Evolutionary conservation across 1,140 invertebrate species (phyloP), one percentile per base, ranked within the genome.

Genomic region (Coboldia fuscipes): DNA sequence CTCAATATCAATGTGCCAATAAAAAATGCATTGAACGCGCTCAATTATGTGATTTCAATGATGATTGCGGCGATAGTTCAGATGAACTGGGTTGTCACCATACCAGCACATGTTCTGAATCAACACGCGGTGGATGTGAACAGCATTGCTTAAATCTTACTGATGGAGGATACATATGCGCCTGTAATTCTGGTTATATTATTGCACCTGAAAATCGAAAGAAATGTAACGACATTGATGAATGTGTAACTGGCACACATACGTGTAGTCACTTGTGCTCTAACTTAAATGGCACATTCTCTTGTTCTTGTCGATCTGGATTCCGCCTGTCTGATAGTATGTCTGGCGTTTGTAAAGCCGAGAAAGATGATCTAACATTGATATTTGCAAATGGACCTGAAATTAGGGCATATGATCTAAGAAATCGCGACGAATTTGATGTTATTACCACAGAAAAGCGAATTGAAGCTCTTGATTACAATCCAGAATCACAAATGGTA

Each of bases 1-100:
- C 59, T 2, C 79, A 88, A 52, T 90, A 79, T 47, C 75, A 82
- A 42, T 98, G 94, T 56, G 72, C 76, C 20, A 97, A 96, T 58
- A 75, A 81, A 34, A 77, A 80, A 37, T 98, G 93, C 51, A 72
- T 97, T 30, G 70, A 76, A 19, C 65, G 74, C 17, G 49, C 59
- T 1, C 75, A 76, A 50, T 68, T 93, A 0, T 96, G 89, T 49
- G 83, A 96, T 55, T 55, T 42, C 35, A 41, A 45, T 0, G 48
- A 52, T 36, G 51, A 55, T 21, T 55, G 50, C 43, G 81, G 71
- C 0, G 84, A 90, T 53, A 67, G 65, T 18, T 85, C 81, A 5
- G 89, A 94, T 52, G 89, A 94, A 60, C 59, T 74, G 32, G 88
- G 88, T 27, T 96, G 89, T 49, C 84, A 82, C 56, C 72, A 72